Base-by-base conservation (phyloP, 2,888 invertebrate genomes). In the Nipponacmea schrenckii region DNA sequence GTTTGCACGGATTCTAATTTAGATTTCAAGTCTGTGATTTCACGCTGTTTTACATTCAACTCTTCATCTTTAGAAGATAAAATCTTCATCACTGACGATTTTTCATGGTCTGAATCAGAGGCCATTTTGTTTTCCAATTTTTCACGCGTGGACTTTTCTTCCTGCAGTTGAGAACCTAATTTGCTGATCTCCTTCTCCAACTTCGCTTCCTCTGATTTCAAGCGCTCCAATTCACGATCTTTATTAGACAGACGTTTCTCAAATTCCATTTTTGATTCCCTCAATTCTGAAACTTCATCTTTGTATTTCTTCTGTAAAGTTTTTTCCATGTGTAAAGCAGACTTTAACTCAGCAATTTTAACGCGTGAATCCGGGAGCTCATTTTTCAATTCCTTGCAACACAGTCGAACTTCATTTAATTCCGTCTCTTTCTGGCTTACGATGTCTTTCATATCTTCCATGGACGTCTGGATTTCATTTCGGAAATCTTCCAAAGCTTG, bases 291-390 rank as follows among this genome's bases (percentile, higher is more conserved):
- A 15, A 69, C 65, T n/a, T 69, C 64, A n/a, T 74, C 70, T 62
- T 81, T 81, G 26, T 77, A 71, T 56, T 80, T 80, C 17, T 79
- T 73, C 62, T 78, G 76, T 1, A 80, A 67, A n/a, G 78, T 77
- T 69, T 80, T 77, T 45, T 79, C 75, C 70, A 77, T 79, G 71
- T 81, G 77, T 17, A 80, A 69, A 24, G 73, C 64, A 15, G 80
- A 81, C 64, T 80, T 79, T 50, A 81, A 71, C 64, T 81, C 81
- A 17, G 79, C 78, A 24, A 80, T 74, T 69, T 80, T 74, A 27
- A 78, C n/a, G n/a, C 74, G 69, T 12, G 78, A 74, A 20, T 76
- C 75, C 66, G 69, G 73, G 17, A 79, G 68, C 65, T 74, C 71
- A 15, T 66, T 31, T 68, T 72, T 73, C 24, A 71, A 27, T 26